Conservation (phyloP, 2,797 vertebrate genomes). For the Bryconaethiops microstoma region DNA sequence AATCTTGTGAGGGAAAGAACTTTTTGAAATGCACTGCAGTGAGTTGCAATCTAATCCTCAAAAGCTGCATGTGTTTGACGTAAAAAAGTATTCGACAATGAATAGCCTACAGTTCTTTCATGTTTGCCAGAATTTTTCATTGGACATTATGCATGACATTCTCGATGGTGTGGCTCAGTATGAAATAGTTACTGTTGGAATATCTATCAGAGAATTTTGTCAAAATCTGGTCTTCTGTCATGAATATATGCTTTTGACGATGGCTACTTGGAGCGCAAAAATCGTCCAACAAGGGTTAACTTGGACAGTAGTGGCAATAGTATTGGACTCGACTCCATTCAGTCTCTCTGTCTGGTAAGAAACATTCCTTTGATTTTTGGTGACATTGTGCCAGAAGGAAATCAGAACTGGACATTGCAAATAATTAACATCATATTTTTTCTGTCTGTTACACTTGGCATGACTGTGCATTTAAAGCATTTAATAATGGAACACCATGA, state of each 20-base stretch:
- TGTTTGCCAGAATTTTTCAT: too few species aligned
- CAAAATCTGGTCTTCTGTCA: conserved; percentile 27
- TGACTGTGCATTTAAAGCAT: conserved; percentile 39
- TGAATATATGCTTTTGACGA: conserved; percentile 37
- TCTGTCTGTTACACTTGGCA: conserved; percentile 11
- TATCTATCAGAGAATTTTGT: conserved; percentile 1
- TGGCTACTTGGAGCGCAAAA: conserved; percentile 36
- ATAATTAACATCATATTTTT: conserved; percentile 40
- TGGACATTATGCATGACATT: background rate
- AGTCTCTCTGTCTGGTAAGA: too few species aligned
- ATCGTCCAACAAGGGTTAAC: conserved; percentile 25
- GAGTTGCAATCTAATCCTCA: background rate
- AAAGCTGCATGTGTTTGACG: too few species aligned
- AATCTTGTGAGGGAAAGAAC: conserved; percentile 17
- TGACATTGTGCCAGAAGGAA: conserved; percentile 34
- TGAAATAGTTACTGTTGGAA: conserved; percentile 22
- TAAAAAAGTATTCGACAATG: too few species aligned
- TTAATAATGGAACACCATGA: conserved; percentile 46
- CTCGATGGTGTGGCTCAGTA: conserved; percentile 43
- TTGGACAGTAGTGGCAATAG: conserved; percentile 26
- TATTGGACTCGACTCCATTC: too few species aligned
- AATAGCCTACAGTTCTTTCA: too few species aligned
- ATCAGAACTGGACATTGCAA: conserved; percentile 37
- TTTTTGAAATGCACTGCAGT: conserved; percentile 21
- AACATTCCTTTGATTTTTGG: too few species aligned